Evolutionary conservation across 2,888 invertebrate species (phyloP), one percentile per base, ranked within the genome.

Genomic region (Dicranocentrus wangi): DNA sequence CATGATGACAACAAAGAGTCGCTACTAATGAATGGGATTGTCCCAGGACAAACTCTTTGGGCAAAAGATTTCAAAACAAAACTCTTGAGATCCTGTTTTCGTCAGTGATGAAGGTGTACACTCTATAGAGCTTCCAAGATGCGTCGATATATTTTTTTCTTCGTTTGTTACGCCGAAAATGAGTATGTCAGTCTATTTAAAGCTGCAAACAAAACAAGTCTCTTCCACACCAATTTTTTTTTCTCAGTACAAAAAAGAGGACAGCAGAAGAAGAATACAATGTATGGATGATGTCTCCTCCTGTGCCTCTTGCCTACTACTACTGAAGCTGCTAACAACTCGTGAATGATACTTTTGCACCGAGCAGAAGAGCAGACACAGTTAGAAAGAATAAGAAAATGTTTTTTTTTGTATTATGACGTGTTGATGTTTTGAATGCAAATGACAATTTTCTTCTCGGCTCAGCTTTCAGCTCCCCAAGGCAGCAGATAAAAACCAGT

Each of bases 391-490:
- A 23, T 53, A 72, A 72, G 23, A 68, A 76, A 76, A 68, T 47
- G 13, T 47, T n/a, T 39, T 43, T 39, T 60, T 71, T 72, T 79
- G 55, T 79, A 53, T 79, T 79, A 79, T 79, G 79, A 79, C 72
- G 79, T 79, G 79, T 79, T 79, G 79, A 79, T 79, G 79, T 65
- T 79, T 79, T 79, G 66, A 79, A 79, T 79, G 79, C 66, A 79
- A 79, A 79, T 72, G 79, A 79, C 79, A 79, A 72, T 72, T 79
- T 79, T 72, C 53, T 53, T 70, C 55, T 28, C 53, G 23, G 15
- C 47, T 66, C 39, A 15, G 39, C 39, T 19, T 43, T 27, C 42
- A 73, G 73, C 60, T 28, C 32, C 1, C 1, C 60, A 23, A n/a
- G 17, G 60, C 7, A 28, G 21, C n/a, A 28, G 43, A 32, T 75